Evolutionary conservation across 2,113 vertebrate species (phyloP).

Genomic region (Eretmochelys imbricata): DNA sequence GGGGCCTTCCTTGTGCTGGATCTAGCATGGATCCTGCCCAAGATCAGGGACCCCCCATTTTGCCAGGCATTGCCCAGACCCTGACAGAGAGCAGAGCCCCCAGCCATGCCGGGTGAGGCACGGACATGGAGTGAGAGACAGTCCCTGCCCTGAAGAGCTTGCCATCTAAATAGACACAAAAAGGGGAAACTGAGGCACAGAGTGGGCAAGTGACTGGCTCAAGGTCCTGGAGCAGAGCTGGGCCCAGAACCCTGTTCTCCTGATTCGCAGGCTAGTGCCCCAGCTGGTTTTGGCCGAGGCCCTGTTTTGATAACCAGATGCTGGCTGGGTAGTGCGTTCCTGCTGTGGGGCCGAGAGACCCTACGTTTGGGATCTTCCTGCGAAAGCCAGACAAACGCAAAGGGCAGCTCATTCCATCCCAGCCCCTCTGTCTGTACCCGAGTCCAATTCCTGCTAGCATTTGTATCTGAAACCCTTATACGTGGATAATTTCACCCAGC

Average conservation of each 20-base stretch:
- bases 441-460: neutral
- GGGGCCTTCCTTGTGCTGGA: no score
- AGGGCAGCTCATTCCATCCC: neutral
- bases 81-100: neutral
- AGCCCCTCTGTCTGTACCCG: neutral
- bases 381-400: neutral
- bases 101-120: no score
- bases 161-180: neutral
- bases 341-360: neutral
- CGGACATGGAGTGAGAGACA: no score
- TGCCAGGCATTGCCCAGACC: no score
- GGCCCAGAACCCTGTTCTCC: neutral
- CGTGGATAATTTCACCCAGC: neutral
- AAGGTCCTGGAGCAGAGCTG: accelerated
- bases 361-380: neutral
- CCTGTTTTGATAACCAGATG: neutral
- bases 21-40: no score
- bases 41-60: neutral
- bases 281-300: neutral
- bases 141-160: neutral
- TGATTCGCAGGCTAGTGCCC: neutral
- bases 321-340: neutral
- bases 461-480: neutral
- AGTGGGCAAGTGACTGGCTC: neutral
- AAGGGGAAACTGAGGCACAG: neutral